phyloP scores from a whole-genome alignment of 1,140 invertebrate species.

The Zeugodacus cucurbitae region DNA sequence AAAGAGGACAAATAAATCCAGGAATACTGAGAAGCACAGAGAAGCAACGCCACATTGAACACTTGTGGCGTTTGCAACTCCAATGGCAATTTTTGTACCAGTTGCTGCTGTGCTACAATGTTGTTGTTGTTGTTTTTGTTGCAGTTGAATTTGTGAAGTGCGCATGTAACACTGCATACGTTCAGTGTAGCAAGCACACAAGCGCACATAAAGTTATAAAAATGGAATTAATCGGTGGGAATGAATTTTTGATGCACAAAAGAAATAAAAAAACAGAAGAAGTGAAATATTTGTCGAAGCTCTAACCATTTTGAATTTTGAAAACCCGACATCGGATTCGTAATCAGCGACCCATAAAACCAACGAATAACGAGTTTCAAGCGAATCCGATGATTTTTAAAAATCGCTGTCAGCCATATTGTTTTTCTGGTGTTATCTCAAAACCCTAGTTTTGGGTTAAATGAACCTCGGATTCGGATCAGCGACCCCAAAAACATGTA shows the following conservation, averaged over 20 bases:
- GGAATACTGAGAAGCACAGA: background rate
- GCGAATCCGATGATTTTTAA: no score
- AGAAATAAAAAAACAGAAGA: no score
- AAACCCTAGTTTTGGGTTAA: no score
- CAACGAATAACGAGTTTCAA: no score
- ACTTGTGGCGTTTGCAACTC: background rate
- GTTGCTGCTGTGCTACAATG: background rate
- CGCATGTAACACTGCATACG: background rate
- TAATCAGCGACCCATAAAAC: no score
- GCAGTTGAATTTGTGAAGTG: background rate
- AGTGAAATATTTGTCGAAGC: no score
- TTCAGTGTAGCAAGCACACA: background rate
- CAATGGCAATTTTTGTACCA: background rate
- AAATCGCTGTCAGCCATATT: no score
- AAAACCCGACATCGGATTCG: no score
- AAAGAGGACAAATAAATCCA: background rate
- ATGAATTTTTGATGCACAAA: background rate
- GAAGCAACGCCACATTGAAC: background rate
- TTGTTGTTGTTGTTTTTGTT: background rate
- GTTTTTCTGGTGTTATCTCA: no score
- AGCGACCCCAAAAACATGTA: no score
- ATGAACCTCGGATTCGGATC: no score
- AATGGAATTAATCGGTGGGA: background rate
- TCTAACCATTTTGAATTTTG: no score
- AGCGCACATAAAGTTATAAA: background rate